These are phyloP conservation scores for Atlantisia rogersi DNA, from an alignment of 2,113 vertebrate genomes.

Conservation along the genomic window DNA sequence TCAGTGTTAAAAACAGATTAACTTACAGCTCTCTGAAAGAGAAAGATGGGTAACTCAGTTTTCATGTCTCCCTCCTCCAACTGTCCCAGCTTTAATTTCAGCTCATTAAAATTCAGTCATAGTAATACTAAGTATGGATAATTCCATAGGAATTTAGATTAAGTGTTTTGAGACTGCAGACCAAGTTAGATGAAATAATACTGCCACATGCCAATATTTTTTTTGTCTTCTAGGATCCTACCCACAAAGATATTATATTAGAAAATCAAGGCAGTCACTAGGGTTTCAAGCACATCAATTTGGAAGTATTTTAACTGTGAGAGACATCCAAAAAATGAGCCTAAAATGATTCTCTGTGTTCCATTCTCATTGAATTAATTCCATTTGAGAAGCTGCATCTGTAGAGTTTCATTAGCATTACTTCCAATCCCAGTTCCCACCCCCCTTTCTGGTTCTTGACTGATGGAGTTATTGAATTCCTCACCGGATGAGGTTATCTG, in stretches of 20 bases:
- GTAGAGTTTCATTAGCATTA: slow-evolving; percentile 45
- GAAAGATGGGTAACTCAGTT: background rate
- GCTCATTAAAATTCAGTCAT: slow-evolving; percentile 25
- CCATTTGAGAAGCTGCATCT: slow-evolving; percentile 50
- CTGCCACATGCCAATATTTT: background rate
- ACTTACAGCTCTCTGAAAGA: background rate
- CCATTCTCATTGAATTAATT: slow-evolving; percentile 61
- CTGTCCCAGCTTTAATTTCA: background rate
- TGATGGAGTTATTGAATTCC: slow-evolving; percentile 9
- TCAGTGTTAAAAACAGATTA: background rate
- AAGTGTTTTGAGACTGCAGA: slow-evolving; percentile 38
- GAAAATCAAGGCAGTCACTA: slow-evolving; percentile 46
- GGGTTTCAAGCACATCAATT: slow-evolving; percentile 22
- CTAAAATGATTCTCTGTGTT: slow-evolving; percentile 36
- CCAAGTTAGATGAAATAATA: slow-evolving; percentile 35
- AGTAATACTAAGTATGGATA: slow-evolving; percentile 15
- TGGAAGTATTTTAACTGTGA: slow-evolving; percentile 43
- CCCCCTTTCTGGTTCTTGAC: background rate
- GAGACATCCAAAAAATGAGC: slow-evolving; percentile 29
- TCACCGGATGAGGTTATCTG: slow-evolving; percentile 28
- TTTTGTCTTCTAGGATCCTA: slow-evolving; percentile 36
- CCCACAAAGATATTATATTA: background rate
- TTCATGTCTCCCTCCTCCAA: background rate
- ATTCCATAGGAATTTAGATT: slow-evolving; percentile 25
- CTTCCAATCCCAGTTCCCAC: slow-evolving; percentile 1